These are phyloP conservation scores for Chrysaora quinquecirrha DNA, from an alignment of 30 jellyfish, hydroid and myxozoan species.

Conservation along the genomic window DNA sequence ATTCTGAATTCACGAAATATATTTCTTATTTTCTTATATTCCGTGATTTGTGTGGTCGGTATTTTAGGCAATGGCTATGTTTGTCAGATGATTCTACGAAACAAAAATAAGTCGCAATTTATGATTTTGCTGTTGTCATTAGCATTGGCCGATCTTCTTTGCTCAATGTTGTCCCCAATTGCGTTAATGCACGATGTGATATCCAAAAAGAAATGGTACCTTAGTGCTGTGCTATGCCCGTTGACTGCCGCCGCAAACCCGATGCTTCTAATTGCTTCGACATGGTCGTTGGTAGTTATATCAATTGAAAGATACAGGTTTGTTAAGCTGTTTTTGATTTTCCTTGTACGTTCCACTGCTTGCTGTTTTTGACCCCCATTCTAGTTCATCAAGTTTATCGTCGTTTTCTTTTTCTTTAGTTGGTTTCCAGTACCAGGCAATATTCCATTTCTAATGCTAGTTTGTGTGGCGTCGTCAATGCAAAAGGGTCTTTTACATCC, in stretches of 20 bases:
- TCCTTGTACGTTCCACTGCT: too few species aligned
- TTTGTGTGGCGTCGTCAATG: too few species aligned
- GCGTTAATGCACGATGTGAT: background rate
- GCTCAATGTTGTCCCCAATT: background rate
- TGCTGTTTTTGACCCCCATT: too few species aligned
- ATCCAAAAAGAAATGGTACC: background rate
- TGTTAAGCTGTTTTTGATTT: too few species aligned
- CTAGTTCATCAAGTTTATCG: too few species aligned
- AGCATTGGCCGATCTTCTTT: background rate
- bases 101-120: background rate
- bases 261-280: background rate
- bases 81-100: background rate
- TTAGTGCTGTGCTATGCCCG: background rate
- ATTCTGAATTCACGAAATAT: background rate
- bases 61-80: background rate
- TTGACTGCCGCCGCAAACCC: background rate
- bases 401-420: too few species aligned
- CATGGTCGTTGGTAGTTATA: slow-evolving; percentile 1
- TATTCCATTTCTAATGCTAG: too few species aligned
- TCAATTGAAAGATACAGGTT: slow-evolving; percentile 6
- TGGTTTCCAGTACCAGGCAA: too few species aligned
- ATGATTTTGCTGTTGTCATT: background rate
- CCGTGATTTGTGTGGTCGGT: background rate
- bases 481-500: too few species aligned
- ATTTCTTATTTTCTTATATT: background rate